These are phyloP conservation scores for Corythornis vintsioides DNA, from an alignment of 2,113 vertebrate genomes.

Conservation along the genomic window DNA sequence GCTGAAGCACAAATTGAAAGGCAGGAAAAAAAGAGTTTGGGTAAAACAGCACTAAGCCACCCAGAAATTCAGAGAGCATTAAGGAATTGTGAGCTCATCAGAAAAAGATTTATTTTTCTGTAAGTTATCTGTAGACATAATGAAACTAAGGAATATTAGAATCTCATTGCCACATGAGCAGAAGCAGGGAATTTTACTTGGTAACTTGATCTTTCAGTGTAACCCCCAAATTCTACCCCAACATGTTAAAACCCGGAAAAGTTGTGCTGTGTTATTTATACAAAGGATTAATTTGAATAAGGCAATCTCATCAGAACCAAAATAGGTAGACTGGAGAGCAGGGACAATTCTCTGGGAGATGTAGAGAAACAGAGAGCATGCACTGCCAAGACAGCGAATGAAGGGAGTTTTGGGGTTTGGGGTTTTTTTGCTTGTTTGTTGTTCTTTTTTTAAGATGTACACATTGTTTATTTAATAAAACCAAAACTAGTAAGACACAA, in stretches of 20 bases:
- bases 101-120: neutral
- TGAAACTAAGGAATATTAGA: neutral
- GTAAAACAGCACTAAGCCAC: neutral
- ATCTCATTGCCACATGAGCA: rapidly evolving
- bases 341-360: neutral
- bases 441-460: neutral
- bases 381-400: neutral
- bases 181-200: neutral
- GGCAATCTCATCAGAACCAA: neutral
- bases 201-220: neutral
- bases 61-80: neutral
- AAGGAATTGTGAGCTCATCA: neutral
- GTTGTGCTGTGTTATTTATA: neutral
- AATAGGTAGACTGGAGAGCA: neutral
- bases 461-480: neutral
- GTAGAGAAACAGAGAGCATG: neutral
- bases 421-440: too few species aligned
- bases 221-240: neutral
- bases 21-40: neutral
- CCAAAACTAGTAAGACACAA: neutral
- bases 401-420: neutral
- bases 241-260: neutral
- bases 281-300: neutral
- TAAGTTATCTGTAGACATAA: neutral
- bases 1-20: neutral